phyloP scores from a whole-genome alignment of 2,888 invertebrate species.

The Hemithea aestivaria region DNA sequence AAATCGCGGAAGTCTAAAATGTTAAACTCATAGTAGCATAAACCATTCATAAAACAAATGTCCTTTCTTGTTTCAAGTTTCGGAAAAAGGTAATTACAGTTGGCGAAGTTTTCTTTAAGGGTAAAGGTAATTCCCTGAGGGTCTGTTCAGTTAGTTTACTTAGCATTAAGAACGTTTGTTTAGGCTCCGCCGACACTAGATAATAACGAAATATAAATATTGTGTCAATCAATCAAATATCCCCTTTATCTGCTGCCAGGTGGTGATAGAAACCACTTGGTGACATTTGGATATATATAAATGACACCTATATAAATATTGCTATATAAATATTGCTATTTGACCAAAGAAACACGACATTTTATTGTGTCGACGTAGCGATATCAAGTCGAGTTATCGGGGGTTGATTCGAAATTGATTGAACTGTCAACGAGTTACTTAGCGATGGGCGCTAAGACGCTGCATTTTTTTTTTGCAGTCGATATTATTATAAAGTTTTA shows the following conservation, averaged over 20 bases:
- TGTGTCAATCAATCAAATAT: constrained; percentile 49
- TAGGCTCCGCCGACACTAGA: constrained; percentile 58
- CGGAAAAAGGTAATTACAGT: constrained; percentile 56
- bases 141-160: constrained; percentile 58
- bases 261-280: too few relatives aligned
- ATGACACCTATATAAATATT: too few relatives aligned
- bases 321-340: not conserved
- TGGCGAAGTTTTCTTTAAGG: constrained; percentile 56
- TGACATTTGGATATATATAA: too few relatives aligned
- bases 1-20: too few relatives aligned
- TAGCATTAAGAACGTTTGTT: constrained; percentile 65
- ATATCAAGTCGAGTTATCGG: too few relatives aligned
- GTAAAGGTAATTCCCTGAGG: constrained; percentile 60
- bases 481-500: too few relatives aligned
- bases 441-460: too few relatives aligned
- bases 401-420: too few relatives aligned
- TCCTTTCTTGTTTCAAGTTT: constrained; percentile 42
- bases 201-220: constrained; percentile 67
- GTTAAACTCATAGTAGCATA: constrained; percentile 22
- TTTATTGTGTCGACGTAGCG: too few relatives aligned
- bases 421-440: too few relatives aligned
- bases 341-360: too few relatives aligned
- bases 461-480: too few relatives aligned
- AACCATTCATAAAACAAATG: constrained; percentile 34
- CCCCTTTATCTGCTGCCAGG: constrained; percentile 4